Evolutionary conservation across 2,888 invertebrate species (phyloP).

Genomic region (Neria commutata): DNA sequence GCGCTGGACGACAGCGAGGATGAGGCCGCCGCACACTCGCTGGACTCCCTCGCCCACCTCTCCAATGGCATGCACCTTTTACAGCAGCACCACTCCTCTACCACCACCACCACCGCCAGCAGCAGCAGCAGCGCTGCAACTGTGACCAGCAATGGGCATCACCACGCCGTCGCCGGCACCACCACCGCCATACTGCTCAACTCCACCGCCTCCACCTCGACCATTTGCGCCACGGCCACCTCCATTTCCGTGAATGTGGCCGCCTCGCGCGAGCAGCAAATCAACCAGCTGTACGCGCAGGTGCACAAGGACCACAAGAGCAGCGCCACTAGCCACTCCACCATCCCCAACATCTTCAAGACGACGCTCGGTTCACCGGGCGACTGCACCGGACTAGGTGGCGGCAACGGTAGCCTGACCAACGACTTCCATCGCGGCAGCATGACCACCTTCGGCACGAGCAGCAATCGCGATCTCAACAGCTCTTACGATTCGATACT

Average conservation of each 20-base stretch:
- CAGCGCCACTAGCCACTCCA: slow-evolving; percentile 32
- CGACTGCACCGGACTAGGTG: slow-evolving; percentile 31
- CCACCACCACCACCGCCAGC: slow-evolving; percentile 28
- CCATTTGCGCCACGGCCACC: slow-evolving; percentile 30
- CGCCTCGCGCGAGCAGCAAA: slow-evolving; percentile 57
- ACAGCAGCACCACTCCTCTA: slow-evolving; percentile 46
- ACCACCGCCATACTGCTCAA: slow-evolving; percentile 57
- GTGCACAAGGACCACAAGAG: slow-evolving; percentile 65
- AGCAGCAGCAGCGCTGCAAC: slow-evolving; percentile 2
- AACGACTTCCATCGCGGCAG: slow-evolving; percentile 56
- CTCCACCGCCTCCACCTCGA: slow-evolving; percentile 44
- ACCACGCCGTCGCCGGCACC: slow-evolving; percentile 40
- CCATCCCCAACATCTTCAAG: slow-evolving; percentile 58
- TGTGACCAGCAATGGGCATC: slow-evolving; percentile 38
- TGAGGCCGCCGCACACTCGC: slow-evolving; percentile 32
- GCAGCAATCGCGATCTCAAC: slow-evolving; percentile 58
- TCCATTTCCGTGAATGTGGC: slow-evolving; percentile 22
- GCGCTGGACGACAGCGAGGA: slow-evolving; percentile 57
- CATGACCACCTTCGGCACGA: slow-evolving; percentile 56
- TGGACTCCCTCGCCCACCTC: slow-evolving; percentile 50
- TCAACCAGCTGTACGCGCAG: slow-evolving; percentile 64
- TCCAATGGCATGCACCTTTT: slow-evolving; percentile 63
- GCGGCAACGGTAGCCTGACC: slow-evolving; percentile 31
- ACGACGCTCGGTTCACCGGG: slow-evolving; percentile 48
- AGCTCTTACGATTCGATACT: slow-evolving; percentile 63